phyloP scores from a whole-genome alignment of 2,888 invertebrate species.

The Diarsia rubi region DNA sequence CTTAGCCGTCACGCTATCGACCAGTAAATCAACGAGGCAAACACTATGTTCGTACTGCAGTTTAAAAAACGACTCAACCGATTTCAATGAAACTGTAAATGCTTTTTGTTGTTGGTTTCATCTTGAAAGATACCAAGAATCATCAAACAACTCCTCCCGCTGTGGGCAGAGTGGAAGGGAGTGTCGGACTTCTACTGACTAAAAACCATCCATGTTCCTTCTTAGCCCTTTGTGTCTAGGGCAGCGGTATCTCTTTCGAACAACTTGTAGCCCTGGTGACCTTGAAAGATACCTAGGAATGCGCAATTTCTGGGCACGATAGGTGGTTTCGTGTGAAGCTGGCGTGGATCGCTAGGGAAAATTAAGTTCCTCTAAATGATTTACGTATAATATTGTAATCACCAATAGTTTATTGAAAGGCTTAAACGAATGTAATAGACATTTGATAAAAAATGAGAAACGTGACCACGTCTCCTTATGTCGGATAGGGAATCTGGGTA shows the following conservation, averaged over 20 bases:
- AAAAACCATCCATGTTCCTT: too few relatives aligned
- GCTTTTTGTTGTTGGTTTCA: not conserved
- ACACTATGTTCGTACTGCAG: too few relatives aligned
- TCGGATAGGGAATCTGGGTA: not conserved
- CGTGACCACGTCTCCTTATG: not conserved
- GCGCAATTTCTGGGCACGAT: not conserved
- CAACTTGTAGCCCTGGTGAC: too few relatives aligned
- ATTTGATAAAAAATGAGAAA: slow-evolving; percentile 1
- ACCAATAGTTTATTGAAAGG: not conserved
- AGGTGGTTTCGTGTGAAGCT: not conserved
- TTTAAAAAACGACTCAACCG: too few relatives aligned
- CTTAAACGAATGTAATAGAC: not conserved
- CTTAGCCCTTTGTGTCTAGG: too few relatives aligned
- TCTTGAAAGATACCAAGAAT: too few relatives aligned
- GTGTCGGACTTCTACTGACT: too few relatives aligned
- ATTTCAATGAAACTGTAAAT: not conserved
- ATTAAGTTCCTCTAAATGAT: not conserved
- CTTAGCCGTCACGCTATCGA: too few relatives aligned
- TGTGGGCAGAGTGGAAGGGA: too few relatives aligned
- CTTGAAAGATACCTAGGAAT: not conserved
- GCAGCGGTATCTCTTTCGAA: too few relatives aligned
- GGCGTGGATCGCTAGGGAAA: not conserved
- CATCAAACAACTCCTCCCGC: too few relatives aligned
- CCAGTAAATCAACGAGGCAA: too few relatives aligned
- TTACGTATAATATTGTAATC: not conserved